Conservation (phyloP, 2,888 invertebrate species). For the Acronicta aceris region DNA sequence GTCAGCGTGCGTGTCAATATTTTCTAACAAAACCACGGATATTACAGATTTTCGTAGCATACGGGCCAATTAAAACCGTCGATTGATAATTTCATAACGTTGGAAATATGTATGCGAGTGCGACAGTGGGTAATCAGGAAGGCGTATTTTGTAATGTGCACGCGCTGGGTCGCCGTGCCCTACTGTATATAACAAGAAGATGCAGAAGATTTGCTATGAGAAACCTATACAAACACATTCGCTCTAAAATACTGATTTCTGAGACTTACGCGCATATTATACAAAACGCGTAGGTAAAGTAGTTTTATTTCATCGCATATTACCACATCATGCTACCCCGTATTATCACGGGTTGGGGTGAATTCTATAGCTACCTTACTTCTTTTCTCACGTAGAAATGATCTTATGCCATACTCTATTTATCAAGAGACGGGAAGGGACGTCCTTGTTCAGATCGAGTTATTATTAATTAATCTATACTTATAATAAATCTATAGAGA, state of each 20-base stretch:
- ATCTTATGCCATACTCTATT: too few relatives aligned
- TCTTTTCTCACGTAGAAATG: too few relatives aligned
- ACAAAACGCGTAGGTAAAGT: too few relatives aligned
- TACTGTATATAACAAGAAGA: neutral
- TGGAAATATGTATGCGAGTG: constrained; percentile 8
- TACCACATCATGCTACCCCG: too few relatives aligned
- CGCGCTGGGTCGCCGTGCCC: constrained; percentile 10
- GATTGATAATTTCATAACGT: constrained; percentile 36
- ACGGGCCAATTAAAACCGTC: constrained; percentile 25
- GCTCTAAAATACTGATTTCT: neutral
- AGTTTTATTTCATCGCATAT: too few relatives aligned
- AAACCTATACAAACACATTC: neutral
- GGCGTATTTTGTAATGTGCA: constrained; percentile 35
- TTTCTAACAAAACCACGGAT: constrained; percentile 18
- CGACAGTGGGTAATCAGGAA: constrained; percentile 21
- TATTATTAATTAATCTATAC: too few relatives aligned
- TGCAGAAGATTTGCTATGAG: constrained; percentile 22
- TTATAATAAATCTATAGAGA: too few relatives aligned
- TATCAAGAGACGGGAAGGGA: too few relatives aligned
- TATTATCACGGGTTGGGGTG: too few relatives aligned
- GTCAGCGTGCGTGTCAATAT: constrained; percentile 12
- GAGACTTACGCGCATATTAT: too few relatives aligned
- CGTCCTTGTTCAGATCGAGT: too few relatives aligned
- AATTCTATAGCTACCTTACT: too few relatives aligned
- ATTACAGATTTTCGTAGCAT: constrained; percentile 22